These are phyloP conservation scores for Adelognathus sp. DNA, from an alignment of 2,888 invertebrate genomes.

Conservation along the genomic window DNA sequence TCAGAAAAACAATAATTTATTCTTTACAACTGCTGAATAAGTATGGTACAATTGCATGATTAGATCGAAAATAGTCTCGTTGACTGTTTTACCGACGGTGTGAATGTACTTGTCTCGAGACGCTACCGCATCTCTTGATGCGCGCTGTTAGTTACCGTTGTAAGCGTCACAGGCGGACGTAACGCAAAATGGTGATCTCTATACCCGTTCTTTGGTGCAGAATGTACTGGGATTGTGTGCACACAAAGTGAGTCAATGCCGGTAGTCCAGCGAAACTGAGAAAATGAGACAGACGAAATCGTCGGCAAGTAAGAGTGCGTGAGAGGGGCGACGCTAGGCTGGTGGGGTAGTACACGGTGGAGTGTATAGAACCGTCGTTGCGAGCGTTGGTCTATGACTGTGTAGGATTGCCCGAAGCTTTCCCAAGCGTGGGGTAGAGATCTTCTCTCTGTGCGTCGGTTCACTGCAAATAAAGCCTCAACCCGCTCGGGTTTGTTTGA, in stretches of 20 bases:
- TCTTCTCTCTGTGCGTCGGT: constrained; percentile 66
- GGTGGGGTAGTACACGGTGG: constrained; percentile 42
- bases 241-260: constrained; percentile 40
- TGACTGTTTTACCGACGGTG: no score
- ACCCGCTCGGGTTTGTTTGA: constrained; percentile 73
- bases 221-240: constrained; percentile 29
- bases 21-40: no score
- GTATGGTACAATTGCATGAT: no score
- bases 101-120: no score
- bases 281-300: constrained; percentile 34
- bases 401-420: constrained; percentile 46
- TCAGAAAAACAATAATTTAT: no score
- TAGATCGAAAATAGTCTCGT: no score
- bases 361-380: constrained; percentile 34
- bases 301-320: constrained; percentile 31
- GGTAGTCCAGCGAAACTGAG: constrained; percentile 26
- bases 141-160: not conserved
- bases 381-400: constrained; percentile 31
- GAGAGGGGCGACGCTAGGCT: constrained; percentile 37
- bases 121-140: no score
- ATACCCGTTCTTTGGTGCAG: not conserved
- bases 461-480: constrained; percentile 74
- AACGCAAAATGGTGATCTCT: not conserved
- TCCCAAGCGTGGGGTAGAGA: constrained; percentile 33
- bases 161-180: not conserved